Base-by-base conservation (phyloP, 2,888 invertebrate genomes). In the Xylocampa areola region DNA sequence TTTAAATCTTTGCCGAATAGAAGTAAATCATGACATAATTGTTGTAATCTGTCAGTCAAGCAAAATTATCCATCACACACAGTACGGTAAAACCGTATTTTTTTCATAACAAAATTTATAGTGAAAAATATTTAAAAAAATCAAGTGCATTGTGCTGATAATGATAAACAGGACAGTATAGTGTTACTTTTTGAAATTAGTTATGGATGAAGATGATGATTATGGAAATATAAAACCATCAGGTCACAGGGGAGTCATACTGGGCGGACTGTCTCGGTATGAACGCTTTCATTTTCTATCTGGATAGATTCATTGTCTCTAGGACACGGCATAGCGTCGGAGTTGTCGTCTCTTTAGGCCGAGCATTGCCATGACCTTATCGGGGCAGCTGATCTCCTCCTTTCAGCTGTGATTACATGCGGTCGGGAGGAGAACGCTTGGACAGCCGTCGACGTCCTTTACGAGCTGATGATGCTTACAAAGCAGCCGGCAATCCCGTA, bases 211-310 rank as follows among this genome's bases (percentile, higher is more conserved):
- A 10, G 3, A 4, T 7, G 14, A 37, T 4, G 39, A 44, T 2
- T 30, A 35, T 5, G 30, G 27, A 2, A 16, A 10, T 10, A 35
- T 7, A 1, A 4, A 3, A 14, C 1, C 30, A 0, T 16, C 36
- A 10, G 6, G 0, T 2, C 69, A 54, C 10, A 35, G 14, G 14
- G 16, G 33, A 32, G 5, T 70, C 6, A 43, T 66, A 6, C 45
- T 66, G 0, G 57, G 66, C 1, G 66, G 65, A 0, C 14, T 66
- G 3, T 19, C 41, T 16, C 65, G 65, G 65, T 66, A 70, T 25
- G 21, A 7, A 35, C 7, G 13, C 5, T 11, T 41, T 23, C 14
- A 17, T 36, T 45, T 10, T 25, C 4, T 14, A n/a, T n/a, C n/a
- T 21, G 8, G 10, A 13, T 17, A 11, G 1, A 8, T n/a, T n/a